Evolutionary conservation across 2,113 vertebrate species (phyloP), one percentile per base, ranked within the genome.

Genomic region (Malaclemys terrapin): DNA sequence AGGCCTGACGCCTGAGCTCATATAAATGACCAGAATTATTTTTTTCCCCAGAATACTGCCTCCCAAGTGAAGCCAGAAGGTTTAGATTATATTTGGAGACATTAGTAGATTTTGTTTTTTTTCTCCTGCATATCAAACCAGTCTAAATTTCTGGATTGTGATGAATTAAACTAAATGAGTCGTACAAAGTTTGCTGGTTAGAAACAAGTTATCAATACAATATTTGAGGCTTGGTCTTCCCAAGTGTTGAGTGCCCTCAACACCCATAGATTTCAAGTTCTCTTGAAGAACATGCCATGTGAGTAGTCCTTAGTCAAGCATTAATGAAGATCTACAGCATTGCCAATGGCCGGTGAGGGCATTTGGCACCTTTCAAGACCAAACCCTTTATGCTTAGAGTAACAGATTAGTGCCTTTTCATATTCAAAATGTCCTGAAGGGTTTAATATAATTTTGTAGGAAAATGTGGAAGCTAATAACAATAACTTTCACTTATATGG

Each of bases 1-100:
- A 27, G 47, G 17, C 27, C 85, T 78, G 53, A 89, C 57, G 90
- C 25, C 11, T 35, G 78, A 62, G 57, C 17, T 7, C 29, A 80
- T 81, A 86, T 50, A 57, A 82, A 94, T 91, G 65, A 38, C 79
- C 65, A 42, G 82, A 69, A 93, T 90, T 79, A 83, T 22, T 62
- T 86, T 59, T 92, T 52, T 49, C 69, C 42, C 69, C 79, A 91
- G 56, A 93, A 69, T 27, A 76, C 85, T 86, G 29, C 91, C 85
- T 96, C 79, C 80, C 89, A 69, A 29, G 10, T 47, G 50, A 87
- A 91, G 54, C 80, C 82, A 86, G 72, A 17, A 86, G 75, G 93
- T 96, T 90, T 93, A 92, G 56, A 91, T 93, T 83, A 47, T 65
- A 94, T 86, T 83, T 79, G 52, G 27, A 96, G 53, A 85, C 75